Conservation (phyloP, 2,797 vertebrate species). For the Channallabes apus region DNA sequence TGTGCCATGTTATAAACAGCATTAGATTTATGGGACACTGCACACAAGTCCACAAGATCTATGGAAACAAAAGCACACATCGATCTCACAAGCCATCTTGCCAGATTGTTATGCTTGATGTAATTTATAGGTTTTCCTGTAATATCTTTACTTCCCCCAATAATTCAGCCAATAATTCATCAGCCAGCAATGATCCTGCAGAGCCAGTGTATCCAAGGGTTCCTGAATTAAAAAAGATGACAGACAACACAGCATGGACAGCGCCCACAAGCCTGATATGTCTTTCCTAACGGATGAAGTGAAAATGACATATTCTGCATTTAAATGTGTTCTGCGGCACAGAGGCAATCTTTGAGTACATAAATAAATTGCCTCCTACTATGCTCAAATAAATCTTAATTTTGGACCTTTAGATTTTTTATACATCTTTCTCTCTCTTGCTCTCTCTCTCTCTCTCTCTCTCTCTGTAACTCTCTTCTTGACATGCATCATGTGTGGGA, state of each 20-base stretch:
- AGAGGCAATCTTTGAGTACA: conserved; percentile 34
- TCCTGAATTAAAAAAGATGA: conserved; percentile 47
- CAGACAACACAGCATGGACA: conserved; percentile 37
- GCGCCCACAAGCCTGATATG: conserved; percentile 34
- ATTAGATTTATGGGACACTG: neutral
- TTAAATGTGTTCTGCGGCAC: conserved; percentile 34
- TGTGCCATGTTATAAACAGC: neutral
- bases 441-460: conserved; percentile 2
- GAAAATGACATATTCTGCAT: conserved; percentile 36
- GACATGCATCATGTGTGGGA: conserved; percentile 58
- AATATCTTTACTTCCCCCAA: conserved; percentile 62
- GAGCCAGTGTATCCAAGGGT: conserved; percentile 27
- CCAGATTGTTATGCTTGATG: conserved; percentile 54
- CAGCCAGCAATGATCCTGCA: conserved; percentile 45
- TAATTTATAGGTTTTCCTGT: conserved; percentile 59
- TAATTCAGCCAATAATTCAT: conserved; percentile 64
- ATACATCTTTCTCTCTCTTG: conserved; percentile 23
- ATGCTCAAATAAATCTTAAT: conserved; percentile 67
- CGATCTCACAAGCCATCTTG: conserved; percentile 23
- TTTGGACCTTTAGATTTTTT: conserved; percentile 41
- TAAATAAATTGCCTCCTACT: conserved; percentile 35
- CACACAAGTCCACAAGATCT: conserved; percentile 16
- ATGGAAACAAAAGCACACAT: conserved; percentile 36
- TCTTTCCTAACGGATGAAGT: conserved; percentile 28
- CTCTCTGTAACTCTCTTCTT: conserved; percentile 1